Evolutionary conservation across 2,113 vertebrate genomes (phyloP).

Genomic region (Siphamia tubifer): DNA sequence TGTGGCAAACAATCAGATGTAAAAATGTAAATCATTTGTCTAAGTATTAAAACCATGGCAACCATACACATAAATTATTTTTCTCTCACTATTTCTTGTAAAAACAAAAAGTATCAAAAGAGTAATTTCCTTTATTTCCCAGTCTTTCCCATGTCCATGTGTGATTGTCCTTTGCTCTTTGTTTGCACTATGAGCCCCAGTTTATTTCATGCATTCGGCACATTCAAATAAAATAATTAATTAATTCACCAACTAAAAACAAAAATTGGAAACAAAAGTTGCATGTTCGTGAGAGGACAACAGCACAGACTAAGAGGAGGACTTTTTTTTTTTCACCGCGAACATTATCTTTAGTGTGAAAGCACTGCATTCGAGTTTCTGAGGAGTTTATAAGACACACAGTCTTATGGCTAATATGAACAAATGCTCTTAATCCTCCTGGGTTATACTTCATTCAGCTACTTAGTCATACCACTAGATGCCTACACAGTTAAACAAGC

Average conservation of each 20-base stretch:
- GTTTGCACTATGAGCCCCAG: constrained; percentile 85
- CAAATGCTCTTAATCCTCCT: constrained; percentile 26
- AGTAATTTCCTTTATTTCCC: constrained; percentile 39
- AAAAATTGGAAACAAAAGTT: constrained; percentile 23
- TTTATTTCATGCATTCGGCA: constrained; percentile 36
- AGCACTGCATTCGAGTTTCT: background rate
- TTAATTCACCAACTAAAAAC: constrained; percentile 2
- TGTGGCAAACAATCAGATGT: constrained; percentile 91
- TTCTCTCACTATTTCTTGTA: constrained; percentile 58
- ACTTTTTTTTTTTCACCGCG: constrained; percentile 15
- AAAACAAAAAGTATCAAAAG: constrained; percentile 52
- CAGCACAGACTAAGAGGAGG: constrained; percentile 16
- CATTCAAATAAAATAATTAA: constrained; percentile 36
- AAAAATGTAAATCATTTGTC: constrained; percentile 73
- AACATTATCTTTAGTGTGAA: constrained; percentile 21
- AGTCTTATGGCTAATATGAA: constrained; percentile 26
- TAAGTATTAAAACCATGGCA: constrained; percentile 56
- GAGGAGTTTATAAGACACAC: constrained; percentile 27
- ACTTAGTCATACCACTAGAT: constrained; percentile 67
- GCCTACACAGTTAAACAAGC: constrained; percentile 69
- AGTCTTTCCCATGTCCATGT: constrained; percentile 43
- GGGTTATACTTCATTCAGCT: constrained; percentile 52
- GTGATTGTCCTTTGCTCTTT: constrained; percentile 56
- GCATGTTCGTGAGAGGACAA: constrained; percentile 17
- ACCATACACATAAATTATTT: constrained; percentile 59